These are phyloP conservation scores for Euglossa dilemma DNA, from an alignment of 1,140 invertebrate species.

Conservation along the genomic window DNA sequence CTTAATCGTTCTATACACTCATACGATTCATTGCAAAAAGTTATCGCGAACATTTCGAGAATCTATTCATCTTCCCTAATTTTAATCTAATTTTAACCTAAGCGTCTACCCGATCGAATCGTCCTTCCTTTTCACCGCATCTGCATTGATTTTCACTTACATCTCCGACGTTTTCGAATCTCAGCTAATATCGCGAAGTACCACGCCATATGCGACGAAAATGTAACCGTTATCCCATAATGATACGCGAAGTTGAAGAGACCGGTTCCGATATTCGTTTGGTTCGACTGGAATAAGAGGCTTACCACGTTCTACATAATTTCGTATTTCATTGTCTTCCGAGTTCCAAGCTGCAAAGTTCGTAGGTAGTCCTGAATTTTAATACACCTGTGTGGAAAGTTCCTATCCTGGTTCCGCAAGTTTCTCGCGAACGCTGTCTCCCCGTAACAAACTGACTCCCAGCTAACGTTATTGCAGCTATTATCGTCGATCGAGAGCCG, in stretches of 20 bases:
- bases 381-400: constrained; percentile 35
- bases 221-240: neutral
- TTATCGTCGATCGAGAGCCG: neutral
- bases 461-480: neutral
- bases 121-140: too few species aligned
- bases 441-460: constrained; percentile 14
- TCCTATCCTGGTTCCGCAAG: constrained; percentile 4
- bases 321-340: constrained; percentile 60
- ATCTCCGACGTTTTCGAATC: neutral
- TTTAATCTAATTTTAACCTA: too few species aligned
- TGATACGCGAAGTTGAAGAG: neutral
- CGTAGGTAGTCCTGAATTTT: constrained; percentile 43
- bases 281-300: constrained; percentile 12
- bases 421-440: constrained; percentile 8
- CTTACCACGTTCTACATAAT: constrained; percentile 57
- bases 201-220: neutral
- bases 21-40: too few species aligned
- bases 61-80: too few species aligned
- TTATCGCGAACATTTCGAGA: too few species aligned
- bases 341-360: constrained; percentile 25
- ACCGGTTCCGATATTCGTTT: neutral
- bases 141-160: neutral
- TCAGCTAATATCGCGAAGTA: neutral
- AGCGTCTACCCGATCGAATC: too few species aligned
- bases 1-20: too few species aligned